Evolutionary conservation across 2,888 invertebrate genomes (phyloP).

Genomic region (Cynaeus angustus): DNA sequence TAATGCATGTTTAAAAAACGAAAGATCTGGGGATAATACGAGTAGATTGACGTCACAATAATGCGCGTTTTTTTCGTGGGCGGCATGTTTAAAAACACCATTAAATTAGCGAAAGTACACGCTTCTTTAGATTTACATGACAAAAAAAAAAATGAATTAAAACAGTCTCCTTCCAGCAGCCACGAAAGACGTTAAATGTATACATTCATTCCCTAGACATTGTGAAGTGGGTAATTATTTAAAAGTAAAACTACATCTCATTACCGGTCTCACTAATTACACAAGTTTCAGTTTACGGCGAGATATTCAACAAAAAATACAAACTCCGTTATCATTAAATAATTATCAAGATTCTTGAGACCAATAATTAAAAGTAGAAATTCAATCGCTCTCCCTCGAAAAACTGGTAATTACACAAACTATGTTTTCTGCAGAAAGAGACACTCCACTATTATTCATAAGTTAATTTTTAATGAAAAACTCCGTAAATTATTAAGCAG

Average conservation of each 20-base stretch:
- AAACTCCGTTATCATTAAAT: slow-evolving; percentile 3
- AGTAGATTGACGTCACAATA: background rate
- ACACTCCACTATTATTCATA: background rate
- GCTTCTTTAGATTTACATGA: too few relatives aligned
- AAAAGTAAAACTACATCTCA: slow-evolving; percentile 5
- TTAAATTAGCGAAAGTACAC: slow-evolving; percentile 1
- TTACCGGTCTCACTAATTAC: slow-evolving; percentile 13
- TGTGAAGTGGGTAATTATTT: slow-evolving; percentile 9
- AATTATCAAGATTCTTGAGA: slow-evolving; percentile 7
- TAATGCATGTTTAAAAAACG: background rate
- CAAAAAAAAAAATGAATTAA: background rate
- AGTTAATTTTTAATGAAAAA: background rate
- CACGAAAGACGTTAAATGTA: slow-evolving; percentile 1
- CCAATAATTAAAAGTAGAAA: slow-evolving; percentile 6
- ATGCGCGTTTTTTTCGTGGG: too few relatives aligned
- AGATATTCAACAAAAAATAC: background rate
- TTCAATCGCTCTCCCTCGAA: background rate
- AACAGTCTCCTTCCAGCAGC: background rate
- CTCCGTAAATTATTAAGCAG: slow-evolving; percentile 8
- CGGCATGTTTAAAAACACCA: background rate
- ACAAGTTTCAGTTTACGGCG: slow-evolving; percentile 1
- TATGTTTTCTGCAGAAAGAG: slow-evolving; percentile 3
- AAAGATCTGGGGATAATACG: slow-evolving; percentile 11
- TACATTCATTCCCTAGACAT: slow-evolving; percentile 1
- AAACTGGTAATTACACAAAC: slow-evolving; percentile 7